phyloP scores from a whole-genome alignment of 2,888 invertebrate species.

The Psylliodes chrysocephalus region DNA sequence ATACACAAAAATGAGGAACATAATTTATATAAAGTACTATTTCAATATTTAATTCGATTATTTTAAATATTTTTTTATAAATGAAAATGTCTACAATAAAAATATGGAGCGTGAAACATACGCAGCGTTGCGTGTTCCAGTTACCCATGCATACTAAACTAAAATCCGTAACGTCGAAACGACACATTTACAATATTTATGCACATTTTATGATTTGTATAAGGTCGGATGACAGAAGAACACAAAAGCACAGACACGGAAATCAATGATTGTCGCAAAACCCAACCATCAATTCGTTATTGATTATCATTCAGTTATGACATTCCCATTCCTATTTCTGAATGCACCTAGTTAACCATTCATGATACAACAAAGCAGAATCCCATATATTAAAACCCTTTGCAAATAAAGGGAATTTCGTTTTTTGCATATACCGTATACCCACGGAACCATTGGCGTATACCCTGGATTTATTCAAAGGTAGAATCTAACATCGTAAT shows the following conservation, averaged over 20 bases:
- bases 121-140: no score
- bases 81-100: no score
- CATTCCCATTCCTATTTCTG: slow-evolving; percentile 64
- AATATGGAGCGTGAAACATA: no score
- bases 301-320: slow-evolving; percentile 65
- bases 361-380: slow-evolving; percentile 62
- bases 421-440: slow-evolving; percentile 48
- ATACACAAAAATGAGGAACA: no score
- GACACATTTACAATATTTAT: slow-evolving; percentile 47
- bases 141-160: not conserved
- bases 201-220: slow-evolving; percentile 57
- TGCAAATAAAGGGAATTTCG: slow-evolving; percentile 47
- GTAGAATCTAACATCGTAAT: no score
- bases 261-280: slow-evolving; percentile 57
- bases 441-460: not conserved
- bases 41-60: no score
- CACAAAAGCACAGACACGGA: slow-evolving; percentile 51
- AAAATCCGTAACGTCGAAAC: slow-evolving; percentile 15
- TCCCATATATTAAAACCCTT: slow-evolving; percentile 58
- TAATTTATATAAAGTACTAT: no score
- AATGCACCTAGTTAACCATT: slow-evolving; percentile 66
- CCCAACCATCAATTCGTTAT: slow-evolving; percentile 63
- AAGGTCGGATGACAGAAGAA: slow-evolving; percentile 30
- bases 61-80: no score
- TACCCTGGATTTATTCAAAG: not conserved